Base-by-base conservation (phyloP, 2,888 invertebrate genomes). In the Callyntrura sp. region DNA sequence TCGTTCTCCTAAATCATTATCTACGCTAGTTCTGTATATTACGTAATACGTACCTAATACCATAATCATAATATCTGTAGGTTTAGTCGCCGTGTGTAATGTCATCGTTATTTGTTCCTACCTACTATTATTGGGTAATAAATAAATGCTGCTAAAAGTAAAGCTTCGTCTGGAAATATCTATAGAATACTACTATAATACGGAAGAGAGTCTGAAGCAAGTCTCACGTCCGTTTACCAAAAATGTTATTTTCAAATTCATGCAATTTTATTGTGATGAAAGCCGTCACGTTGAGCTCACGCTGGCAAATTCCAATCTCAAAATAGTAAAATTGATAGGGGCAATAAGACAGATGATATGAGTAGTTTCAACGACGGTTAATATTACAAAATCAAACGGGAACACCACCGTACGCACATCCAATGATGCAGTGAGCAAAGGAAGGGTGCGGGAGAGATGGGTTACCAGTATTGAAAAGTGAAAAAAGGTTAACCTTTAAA, bases 401-500 rank as follows among this genome's bases (percentile, higher is more conserved):
- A 48, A 73, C n/a, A n/a, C n/a, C n/a, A n/a, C 6, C 45, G 20
- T 23, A 73, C 17, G 43, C 17, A 17, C 0, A 17, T 9, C 1
- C 14, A 48, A 76, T 23, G 6, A 9, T 43, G 17, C 35, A 43
- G 43, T 57, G 9, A 17, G 28, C 35, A 79, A n/a, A 60, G 57
- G 51, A 76, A 23, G 73, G 81, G 81, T 51, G 35, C 35, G 35
- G 35, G 6, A 4, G 45, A 35, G 51, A 85, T 23, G 85, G 60
- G 82, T 11, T 65, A 4, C 6, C 20, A 23, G n/a, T 68, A 43
- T 65, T 45, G 57, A 85, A 70, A 76, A 76, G 76, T 76, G 76
- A 76, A 76, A 76, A 76, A 73, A 51, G 76, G 76, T 51, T 76
- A 76, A 76, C 25, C 73, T 73, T 20, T 23, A 51, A 76, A 51